A percentile compares a stretch with the other conserved stretches of the same genome.
These are phyloP conservation scores for Cephalopachus bancanus DNA, from an alignment of 2,797 vertebrate genomes.

Conservation along the genomic window DNA sequence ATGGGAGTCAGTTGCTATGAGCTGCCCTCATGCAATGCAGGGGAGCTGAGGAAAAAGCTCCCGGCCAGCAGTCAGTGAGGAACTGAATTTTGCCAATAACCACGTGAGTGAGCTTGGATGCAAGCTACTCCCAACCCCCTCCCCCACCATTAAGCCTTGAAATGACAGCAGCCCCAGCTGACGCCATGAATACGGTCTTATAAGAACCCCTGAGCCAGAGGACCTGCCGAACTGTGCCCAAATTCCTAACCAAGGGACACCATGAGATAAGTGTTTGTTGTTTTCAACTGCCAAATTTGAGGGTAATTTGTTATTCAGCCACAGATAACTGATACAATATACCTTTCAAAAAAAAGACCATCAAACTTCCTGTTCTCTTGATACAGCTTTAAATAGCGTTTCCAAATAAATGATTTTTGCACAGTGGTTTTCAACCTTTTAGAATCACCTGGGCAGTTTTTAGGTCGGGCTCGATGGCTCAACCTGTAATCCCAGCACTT, in stretches of 20 bases:
- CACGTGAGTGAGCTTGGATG: not conserved
- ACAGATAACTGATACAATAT: not conserved
- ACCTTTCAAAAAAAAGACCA: not conserved
- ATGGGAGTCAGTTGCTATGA: not conserved
- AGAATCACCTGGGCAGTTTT: constrained; percentile 1
- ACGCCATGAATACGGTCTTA: not conserved
- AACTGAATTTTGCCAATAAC: not conserved
- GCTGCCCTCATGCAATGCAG: not conserved
- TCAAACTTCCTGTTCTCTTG: not conserved
- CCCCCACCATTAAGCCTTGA: not conserved
- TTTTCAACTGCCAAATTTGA: constrained; percentile 8
- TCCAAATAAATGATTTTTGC: not conserved
- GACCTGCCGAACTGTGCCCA: not conserved
- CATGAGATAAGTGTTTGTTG: not conserved
- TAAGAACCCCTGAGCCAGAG: not conserved
- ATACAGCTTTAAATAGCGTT: constrained; percentile 16
- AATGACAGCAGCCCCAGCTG: not conserved
- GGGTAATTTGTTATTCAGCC: constrained; percentile 27
- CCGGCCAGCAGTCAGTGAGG: not conserved
- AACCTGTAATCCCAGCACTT: too few relatives aligned
- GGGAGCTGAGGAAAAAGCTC: not conserved
- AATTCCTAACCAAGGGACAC: not conserved
- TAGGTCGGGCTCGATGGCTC: too few relatives aligned
- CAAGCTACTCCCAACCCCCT: not conserved
- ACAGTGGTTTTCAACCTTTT: not conserved